Evolutionary conservation across 2,797 vertebrate genomes (phyloP).

Genomic region (Parauchenoglanis ngamensis): DNA sequence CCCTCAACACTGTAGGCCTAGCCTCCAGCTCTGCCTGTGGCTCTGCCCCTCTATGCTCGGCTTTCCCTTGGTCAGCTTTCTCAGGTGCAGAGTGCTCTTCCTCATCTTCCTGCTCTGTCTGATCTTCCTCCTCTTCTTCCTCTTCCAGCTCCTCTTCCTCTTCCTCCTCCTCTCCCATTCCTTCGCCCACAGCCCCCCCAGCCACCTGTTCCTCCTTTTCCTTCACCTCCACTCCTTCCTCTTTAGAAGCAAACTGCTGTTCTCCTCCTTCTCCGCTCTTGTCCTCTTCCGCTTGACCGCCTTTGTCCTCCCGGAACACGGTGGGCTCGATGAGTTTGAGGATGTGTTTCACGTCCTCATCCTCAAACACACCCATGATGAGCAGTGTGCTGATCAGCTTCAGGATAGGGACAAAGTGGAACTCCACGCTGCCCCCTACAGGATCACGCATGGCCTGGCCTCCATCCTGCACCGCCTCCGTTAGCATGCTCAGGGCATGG

Average conservation of each 20-base stretch:
- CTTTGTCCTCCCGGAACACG: constrained; percentile 76
- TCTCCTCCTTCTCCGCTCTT: constrained; percentile 64
- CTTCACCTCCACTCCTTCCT: constrained; percentile 57
- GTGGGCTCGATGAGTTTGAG: constrained; percentile 92
- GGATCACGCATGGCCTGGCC: constrained; percentile 92
- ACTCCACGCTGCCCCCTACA: constrained; percentile 92
- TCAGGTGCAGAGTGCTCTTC: constrained; percentile 59
- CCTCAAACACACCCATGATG: constrained; percentile 89
- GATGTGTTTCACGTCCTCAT: constrained; percentile 86
- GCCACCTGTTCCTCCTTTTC: constrained; percentile 65
- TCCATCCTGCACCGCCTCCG: constrained; percentile 88
- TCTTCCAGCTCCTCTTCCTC: constrained; percentile 67
- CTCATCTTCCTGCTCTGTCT: constrained; percentile 51
- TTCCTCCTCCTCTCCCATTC: constrained; percentile 66
- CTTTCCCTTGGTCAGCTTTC: constrained; percentile 72
- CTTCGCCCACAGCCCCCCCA: constrained; percentile 66
- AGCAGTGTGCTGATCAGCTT: constrained; percentile 92
- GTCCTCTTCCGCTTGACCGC: constrained; percentile 37
- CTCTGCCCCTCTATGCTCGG: constrained; percentile 68
- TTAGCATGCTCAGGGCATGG: constrained; percentile 88
- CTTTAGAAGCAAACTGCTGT: constrained; percentile 58
- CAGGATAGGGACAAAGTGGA: constrained; percentile 91
- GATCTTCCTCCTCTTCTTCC: constrained; percentile 61
- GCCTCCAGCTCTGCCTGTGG: constrained; percentile 67
- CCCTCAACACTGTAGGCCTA: constrained; percentile 6